Evolutionary conservation across 92 coral and sea anemone genomes (phyloP).

Genomic region (Porites evermanni): DNA sequence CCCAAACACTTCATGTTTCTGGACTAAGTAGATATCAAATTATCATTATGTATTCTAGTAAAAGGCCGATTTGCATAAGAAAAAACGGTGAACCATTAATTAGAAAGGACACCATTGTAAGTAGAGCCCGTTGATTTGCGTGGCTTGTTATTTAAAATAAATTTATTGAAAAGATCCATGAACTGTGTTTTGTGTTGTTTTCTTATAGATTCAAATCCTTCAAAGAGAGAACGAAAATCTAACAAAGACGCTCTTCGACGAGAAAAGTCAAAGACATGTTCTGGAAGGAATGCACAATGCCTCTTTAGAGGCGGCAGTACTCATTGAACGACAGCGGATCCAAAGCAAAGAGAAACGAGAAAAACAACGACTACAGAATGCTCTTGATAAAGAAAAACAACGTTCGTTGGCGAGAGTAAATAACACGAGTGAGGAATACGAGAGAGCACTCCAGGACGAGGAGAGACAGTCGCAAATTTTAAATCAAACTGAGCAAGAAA

Average conservation of each 20-base stretch:
- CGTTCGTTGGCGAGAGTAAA: conserved; percentile 67
- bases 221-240: conserved; percentile 69
- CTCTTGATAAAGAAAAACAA: conserved; percentile 76
- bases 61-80: too few relatives aligned
- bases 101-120: too few relatives aligned
- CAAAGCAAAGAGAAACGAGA: conserved; percentile 63
- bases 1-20: too few relatives aligned
- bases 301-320: conserved; percentile 65
- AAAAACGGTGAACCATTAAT: too few relatives aligned
- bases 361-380: conserved; percentile 53
- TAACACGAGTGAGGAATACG: conserved; percentile 67
- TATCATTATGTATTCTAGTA: too few relatives aligned
- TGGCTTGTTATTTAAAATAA: background rate
- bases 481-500: conserved; percentile 59
- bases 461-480: conserved; percentile 32
- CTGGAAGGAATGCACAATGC: conserved; percentile 65
- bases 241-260: conserved; percentile 68
- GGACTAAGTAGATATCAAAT: too few relatives aligned
- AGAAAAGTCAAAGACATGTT: conserved; percentile 54
- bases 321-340: conserved; percentile 55
- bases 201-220: conserved; percentile 62
- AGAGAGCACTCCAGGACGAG: conserved; percentile 67
- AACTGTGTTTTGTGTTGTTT: background rate
- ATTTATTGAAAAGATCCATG: too few relatives aligned
- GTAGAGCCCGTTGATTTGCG: background rate